phyloP scores from a whole-genome alignment of 2,797 vertebrate species.

The Capromys pilorides region DNA sequence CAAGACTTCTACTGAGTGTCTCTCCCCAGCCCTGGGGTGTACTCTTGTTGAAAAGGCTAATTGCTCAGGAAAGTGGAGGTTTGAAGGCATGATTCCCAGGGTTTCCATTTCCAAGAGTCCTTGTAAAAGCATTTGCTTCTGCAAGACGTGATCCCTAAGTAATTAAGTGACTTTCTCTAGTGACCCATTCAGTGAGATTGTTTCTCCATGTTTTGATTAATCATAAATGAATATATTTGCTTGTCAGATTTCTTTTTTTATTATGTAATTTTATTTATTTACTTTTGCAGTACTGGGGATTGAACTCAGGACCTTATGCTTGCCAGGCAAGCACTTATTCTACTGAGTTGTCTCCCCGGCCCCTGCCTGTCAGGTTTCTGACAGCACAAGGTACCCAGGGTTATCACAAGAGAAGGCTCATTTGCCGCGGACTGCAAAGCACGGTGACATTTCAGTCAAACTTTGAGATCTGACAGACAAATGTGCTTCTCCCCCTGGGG shows the following conservation, averaged over 20 bases:
- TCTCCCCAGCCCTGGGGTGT: background rate
- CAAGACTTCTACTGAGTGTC: background rate
- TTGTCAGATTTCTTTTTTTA: background rate
- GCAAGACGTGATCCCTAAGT: slow-evolving; percentile 33
- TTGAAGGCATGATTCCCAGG: background rate
- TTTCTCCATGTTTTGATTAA: slow-evolving; percentile 59
- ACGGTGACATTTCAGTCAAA: slow-evolving; percentile 66
- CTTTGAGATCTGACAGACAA: slow-evolving; percentile 68
- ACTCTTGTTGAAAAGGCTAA: background rate
- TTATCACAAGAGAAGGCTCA: background rate
- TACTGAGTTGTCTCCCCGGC: too few species aligned
- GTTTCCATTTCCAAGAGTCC: background rate
- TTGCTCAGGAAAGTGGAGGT: background rate
- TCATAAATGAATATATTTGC: slow-evolving; percentile 41
- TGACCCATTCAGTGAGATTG: slow-evolving; percentile 30
- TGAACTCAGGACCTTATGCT: too few species aligned
- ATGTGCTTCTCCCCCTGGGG: background rate
- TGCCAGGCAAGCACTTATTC: too few species aligned
- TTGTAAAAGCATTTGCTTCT: slow-evolving; percentile 45
- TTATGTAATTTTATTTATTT: too few species aligned
- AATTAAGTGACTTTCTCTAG: slow-evolving; percentile 48
- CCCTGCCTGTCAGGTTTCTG: background rate
- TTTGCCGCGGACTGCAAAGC: background rate
- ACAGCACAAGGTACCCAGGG: background rate
- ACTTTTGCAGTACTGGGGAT: too few species aligned